Evolutionary conservation across 2,113 vertebrate genomes (phyloP).

Genomic region (Amazona guildingii): DNA sequence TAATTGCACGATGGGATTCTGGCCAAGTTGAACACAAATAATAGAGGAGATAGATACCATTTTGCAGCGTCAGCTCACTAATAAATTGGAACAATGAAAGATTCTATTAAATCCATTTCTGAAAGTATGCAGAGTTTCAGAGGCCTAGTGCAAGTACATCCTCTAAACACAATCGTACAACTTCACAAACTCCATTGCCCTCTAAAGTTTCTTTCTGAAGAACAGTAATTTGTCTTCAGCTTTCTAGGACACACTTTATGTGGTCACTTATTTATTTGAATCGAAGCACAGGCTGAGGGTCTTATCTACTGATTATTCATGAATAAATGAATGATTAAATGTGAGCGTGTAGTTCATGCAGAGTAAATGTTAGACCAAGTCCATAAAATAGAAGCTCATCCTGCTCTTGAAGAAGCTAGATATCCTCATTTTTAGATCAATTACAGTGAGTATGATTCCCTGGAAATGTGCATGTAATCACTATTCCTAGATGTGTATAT

Average conservation of each 20-base stretch:
- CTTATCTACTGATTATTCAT: slow-evolving; percentile 4
- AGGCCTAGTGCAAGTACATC: neutral
- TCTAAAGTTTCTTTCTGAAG: neutral
- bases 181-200: neutral
- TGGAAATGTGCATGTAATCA: neutral
- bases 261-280: slow-evolving; percentile 9
- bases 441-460: neutral
- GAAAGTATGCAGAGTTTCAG: slow-evolving; percentile 8
- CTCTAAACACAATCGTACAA: neutral
- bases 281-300: neutral
- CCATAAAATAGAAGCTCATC: neutral
- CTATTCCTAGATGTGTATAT: neutral
- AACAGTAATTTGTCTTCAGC: neutral
- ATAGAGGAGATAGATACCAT: slow-evolving; percentile 14
- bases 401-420: neutral
- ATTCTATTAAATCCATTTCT: slow-evolving; percentile 39
- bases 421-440: neutral
- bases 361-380: neutral
- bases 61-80: slow-evolving; percentile 25
- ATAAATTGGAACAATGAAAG: slow-evolving; percentile 29
- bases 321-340: slow-evolving; percentile 34
- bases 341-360: neutral
- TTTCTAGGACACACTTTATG: neutral
- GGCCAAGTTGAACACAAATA: slow-evolving; percentile 7
- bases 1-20: neutral